These are phyloP conservation scores for Trinectes maculatus DNA, from an alignment of 2,113 vertebrate genomes.

Conservation along the genomic window DNA sequence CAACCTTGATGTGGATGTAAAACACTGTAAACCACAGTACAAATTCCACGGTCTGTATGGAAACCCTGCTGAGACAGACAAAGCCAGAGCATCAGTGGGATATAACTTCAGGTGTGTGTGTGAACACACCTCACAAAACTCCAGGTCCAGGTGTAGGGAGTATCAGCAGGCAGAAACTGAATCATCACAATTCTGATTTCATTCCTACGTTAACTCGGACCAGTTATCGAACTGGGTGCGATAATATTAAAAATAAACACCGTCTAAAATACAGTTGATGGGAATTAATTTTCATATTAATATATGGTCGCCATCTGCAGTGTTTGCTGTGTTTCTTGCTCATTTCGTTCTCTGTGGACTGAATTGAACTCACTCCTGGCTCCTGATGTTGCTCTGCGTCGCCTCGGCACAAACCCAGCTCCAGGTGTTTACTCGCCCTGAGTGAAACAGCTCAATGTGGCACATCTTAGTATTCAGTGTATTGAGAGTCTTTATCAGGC, in stretches of 20 bases:
- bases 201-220: too few relatives aligned
- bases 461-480: not conserved
- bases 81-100: conserved; percentile 81
- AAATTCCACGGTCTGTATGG: conserved; percentile 90
- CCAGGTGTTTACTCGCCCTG: conserved; percentile 29
- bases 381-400: not conserved
- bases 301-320: not conserved
- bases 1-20: conserved; percentile 86
- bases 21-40: conserved; percentile 88
- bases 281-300: not conserved
- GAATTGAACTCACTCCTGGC: not conserved
- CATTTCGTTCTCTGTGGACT: not conserved
- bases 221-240: too few relatives aligned
- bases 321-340: not conserved
- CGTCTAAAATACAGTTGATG: not conserved
- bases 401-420: not conserved
- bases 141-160: not conserved
- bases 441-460: not conserved
- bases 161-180: too few relatives aligned
- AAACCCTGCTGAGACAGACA: conserved; percentile 78
- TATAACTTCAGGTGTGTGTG: conserved; percentile 97
- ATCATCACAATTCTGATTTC: too few relatives aligned
- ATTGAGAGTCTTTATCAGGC: not conserved
- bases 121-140: not conserved
- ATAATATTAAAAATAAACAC: too few relatives aligned